phyloP scores from a whole-genome alignment of 1,140 invertebrate genomes.

The Aphelenchoides fujianensis region DNA sequence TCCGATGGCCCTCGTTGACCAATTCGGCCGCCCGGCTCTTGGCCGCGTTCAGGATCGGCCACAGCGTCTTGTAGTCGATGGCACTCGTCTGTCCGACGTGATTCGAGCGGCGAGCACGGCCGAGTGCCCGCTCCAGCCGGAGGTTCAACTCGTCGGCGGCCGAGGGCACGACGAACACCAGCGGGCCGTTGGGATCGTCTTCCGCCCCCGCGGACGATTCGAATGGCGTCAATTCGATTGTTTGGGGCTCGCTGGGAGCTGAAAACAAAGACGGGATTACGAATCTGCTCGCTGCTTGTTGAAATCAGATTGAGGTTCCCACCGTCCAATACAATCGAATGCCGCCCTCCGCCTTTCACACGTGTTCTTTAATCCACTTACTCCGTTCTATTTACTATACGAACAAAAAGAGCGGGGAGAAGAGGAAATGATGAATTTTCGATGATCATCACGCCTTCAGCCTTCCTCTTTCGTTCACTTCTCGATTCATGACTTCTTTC shows the following conservation, averaged over 20 bases:
- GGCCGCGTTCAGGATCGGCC: constrained; percentile 6
- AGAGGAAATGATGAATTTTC: too few relatives aligned
- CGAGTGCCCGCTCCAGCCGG: not conserved
- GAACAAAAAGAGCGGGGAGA: too few relatives aligned
- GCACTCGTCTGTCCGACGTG: not conserved
- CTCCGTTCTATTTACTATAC: too few relatives aligned
- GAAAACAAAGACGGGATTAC: not conserved
- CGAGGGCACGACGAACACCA: not conserved
- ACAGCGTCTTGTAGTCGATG: not conserved
- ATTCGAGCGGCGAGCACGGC: not conserved
- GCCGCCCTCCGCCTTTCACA: too few relatives aligned
- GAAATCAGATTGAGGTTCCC: too few relatives aligned
- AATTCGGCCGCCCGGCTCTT: constrained; percentile 6
- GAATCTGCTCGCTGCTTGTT: too few relatives aligned
- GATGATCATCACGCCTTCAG: too few relatives aligned
- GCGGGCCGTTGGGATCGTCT: not conserved
- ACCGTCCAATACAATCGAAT: too few relatives aligned
- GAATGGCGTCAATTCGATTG: not conserved
- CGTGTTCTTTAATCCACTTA: too few relatives aligned
- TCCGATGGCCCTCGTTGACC: not conserved
- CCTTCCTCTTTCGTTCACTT: too few relatives aligned
- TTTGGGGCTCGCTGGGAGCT: not conserved
- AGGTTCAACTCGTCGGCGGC: not conserved
- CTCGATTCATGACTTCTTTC: too few relatives aligned
- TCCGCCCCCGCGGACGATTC: not conserved